Base-by-base conservation (phyloP, 2,113 vertebrate genomes). In the Eretmochelys imbricata region DNA sequence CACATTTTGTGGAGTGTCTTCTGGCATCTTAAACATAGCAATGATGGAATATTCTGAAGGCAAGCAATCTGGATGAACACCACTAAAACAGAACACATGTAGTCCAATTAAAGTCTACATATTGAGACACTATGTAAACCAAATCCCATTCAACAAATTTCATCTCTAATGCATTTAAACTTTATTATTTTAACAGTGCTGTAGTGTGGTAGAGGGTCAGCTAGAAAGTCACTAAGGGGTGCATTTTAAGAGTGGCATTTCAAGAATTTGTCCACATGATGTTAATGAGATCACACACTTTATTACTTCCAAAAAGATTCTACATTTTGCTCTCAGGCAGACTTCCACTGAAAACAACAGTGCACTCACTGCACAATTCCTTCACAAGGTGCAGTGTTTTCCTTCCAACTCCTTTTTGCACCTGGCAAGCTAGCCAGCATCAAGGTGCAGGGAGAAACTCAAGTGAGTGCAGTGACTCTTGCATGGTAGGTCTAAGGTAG, bases 21-120 rank as follows among this genome's bases (percentile, higher is more conserved):
- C 97, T 84, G 95, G 94, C 89, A 96, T 87, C 96, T 98, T 98
- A 94, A 98, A 99, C 29, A 97, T 98, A 79, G 93, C 95, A 19
- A 97, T 98, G 95, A 98, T 46, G 2, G 98, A 98, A 93, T 98
- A 98, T 90, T 98, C n/a, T 0, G 96, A 96, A 82, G 98, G 98
- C 53, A 99, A 98, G 78, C 98, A 98, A 51, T 98, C 95, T 90
- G 97, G 95, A 91, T 98, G 98, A 62, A 98, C 93, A 55, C 98
- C 92, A 25, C 97, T 98, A 94, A 80, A 96, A 90, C 62, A 89
- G 95, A 90, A 94, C 59, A 76, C 13, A 72, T 2, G 4, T 22
- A 38, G 22, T 7, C 11, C n/a, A 87, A 20, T 55, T 59, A 38
- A 38, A 91, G 35, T 80, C 53, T 91, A 35, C 69, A 42, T 82